phyloP scores from a whole-genome alignment of 1,140 invertebrate genomes.

The Leptinotarsa undecemlineata region DNA sequence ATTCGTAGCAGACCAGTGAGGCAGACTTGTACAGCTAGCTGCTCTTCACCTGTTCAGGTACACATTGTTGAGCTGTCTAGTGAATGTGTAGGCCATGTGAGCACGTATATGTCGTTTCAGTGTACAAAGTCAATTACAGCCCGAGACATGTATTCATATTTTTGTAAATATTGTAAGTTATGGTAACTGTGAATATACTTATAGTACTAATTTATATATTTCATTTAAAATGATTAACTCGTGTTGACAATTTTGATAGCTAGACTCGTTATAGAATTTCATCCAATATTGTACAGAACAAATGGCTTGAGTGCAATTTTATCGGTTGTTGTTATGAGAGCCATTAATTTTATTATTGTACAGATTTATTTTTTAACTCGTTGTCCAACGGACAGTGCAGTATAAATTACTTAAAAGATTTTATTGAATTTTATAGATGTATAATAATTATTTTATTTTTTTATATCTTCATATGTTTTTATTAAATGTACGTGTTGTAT shows the following conservation, averaged over 20 bases:
- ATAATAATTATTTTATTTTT: conserved; percentile 48
- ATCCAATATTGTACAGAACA: conserved; percentile 53
- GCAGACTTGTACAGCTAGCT: conserved; percentile 43
- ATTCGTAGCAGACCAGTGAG: conserved; percentile 38
- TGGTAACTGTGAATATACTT: conserved; percentile 56
- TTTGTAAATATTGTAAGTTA: conserved; percentile 61
- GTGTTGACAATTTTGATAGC: conserved; percentile 57
- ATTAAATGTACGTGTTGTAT: conserved; percentile 43
- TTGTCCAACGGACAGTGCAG: conserved; percentile 39
- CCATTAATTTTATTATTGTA: conserved; percentile 47
- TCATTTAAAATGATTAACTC: conserved; percentile 57
- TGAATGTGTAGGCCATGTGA: conserved; percentile 45
- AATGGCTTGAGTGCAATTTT: conserved; percentile 55
- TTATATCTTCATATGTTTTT: conserved; percentile 48
- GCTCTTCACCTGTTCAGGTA: conserved; percentile 46
- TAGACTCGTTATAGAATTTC: conserved; percentile 53
- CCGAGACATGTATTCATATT: conserved; percentile 57
- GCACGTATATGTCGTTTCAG: conserved; percentile 48
- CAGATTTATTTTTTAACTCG: conserved; percentile 41
- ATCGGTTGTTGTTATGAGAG: conserved; percentile 48
- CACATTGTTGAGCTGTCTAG: conserved; percentile 50
- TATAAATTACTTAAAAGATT: conserved; percentile 48
- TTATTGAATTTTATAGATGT: conserved; percentile 40
- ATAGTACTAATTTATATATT: conserved; percentile 55
- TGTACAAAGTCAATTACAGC: conserved; percentile 62